phyloP scores from a whole-genome alignment of 2,888 invertebrate genomes.

The Eudasyphora cyanicolor region DNA sequence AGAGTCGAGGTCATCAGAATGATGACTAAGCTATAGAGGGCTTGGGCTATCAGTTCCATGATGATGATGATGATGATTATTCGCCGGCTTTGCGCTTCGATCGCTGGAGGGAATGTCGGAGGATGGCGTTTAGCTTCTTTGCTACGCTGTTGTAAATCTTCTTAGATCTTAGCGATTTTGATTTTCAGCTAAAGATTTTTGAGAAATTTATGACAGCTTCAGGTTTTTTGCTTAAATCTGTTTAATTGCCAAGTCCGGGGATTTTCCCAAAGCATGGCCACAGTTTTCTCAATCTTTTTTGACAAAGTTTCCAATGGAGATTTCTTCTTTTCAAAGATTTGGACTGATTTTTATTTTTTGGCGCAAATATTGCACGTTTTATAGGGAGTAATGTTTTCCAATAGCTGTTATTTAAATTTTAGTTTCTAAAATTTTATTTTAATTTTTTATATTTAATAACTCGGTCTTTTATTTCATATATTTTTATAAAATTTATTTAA shows the following conservation, averaged over 20 bases:
- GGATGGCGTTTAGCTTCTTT: background rate
- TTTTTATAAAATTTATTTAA: too few relatives aligned
- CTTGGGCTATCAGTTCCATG: background rate
- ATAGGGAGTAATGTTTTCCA: too few relatives aligned
- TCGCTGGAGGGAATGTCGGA: background rate
- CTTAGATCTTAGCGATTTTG: background rate
- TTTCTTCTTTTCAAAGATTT: too few relatives aligned
- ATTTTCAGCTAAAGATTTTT: background rate
- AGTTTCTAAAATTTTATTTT: background rate
- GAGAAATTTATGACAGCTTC: background rate
- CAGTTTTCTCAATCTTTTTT: background rate
- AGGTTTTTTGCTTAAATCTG: slow-evolving; percentile 46
- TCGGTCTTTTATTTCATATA: too few relatives aligned
- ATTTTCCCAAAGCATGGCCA: slow-evolving; percentile 48
- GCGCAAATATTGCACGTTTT: too few relatives aligned
- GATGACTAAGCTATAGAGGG: background rate
- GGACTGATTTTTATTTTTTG: background rate
- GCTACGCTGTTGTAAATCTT: background rate
- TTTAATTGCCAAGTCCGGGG: slow-evolving; percentile 38
- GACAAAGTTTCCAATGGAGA: background rate
- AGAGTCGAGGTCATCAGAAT: background rate
- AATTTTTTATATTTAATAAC: background rate
- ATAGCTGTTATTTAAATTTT: background rate
- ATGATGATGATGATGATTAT: background rate
- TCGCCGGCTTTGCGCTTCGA: too few relatives aligned